These are phyloP conservation scores for Agrotis exclamationis DNA, from an alignment of 2,888 invertebrate genomes.

Conservation along the genomic window DNA sequence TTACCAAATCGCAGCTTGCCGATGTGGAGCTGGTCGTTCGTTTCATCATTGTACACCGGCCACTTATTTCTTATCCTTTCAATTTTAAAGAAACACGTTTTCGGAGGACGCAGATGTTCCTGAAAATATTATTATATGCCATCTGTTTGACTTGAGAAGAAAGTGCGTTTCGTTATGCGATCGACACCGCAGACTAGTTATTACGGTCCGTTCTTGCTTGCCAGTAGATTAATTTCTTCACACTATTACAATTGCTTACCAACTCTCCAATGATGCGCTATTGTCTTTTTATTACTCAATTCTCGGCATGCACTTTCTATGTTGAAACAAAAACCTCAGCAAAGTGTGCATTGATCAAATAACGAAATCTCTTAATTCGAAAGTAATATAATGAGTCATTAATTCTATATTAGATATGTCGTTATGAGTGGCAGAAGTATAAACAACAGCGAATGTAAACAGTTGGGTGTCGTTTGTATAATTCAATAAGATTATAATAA, in stretches of 20 bases:
- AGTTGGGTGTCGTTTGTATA: background rate
- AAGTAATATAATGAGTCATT: conserved; percentile 58
- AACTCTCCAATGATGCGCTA: conserved; percentile 71
- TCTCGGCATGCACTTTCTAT: conserved; percentile 76
- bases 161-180: conserved; percentile 72
- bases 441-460: conserved; percentile 4
- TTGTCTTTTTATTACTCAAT: conserved; percentile 75
- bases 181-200: conserved; percentile 67
- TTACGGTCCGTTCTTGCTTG: conserved; percentile 73
- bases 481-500: background rate
- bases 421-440: background rate
- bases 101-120: conserved; percentile 59
- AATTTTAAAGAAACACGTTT: conserved; percentile 59
- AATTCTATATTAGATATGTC: background rate
- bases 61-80: conserved; percentile 51
- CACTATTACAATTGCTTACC: conserved; percentile 70
- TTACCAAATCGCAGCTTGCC: conserved; percentile 70
- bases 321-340: conserved; percentile 53
- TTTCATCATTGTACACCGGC: conserved; percentile 64
- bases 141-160: conserved; percentile 72
- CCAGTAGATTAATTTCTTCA: conserved; percentile 76
- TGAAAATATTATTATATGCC: conserved; percentile 65
- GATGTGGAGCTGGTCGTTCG: conserved; percentile 56
- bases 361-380: conserved; percentile 54
- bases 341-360: conserved; percentile 56